Evolutionary conservation across 2,888 invertebrate species (phyloP), one percentile per base, ranked within the genome.

Genomic region (Baronia brevicornis): DNA sequence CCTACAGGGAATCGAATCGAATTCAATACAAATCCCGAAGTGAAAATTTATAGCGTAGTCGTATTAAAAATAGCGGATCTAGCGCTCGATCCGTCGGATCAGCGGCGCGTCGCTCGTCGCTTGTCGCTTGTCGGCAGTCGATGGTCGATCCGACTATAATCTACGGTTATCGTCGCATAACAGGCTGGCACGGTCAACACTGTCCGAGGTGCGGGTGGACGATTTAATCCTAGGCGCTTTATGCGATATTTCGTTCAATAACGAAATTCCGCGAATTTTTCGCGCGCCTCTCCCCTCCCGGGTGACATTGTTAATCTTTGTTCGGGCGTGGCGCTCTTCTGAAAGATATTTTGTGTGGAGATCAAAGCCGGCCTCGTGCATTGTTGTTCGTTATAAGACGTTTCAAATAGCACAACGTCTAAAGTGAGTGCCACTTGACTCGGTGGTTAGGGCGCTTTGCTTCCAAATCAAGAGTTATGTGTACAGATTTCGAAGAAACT

Each of bases 141-240:
- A n/a, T 14, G 12, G 27, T 17, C 33, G 17, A 7, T 65, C 65
- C 66, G 50, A 56, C 64, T 61, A 66, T 68, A 73, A 77, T 74
- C 71, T 72, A 59, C 67, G 64, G 68, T 75, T 79, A 79, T 79
- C 79, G 68, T 57, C 64, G 63, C 53, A 53, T 49, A 59, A 53
- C 78, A 78, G 72, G 57, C 67, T 57, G 55, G 49, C 44, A 53
- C 53, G 54, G 60, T 58, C 66, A 62, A 46, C 44, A 44, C 42
- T 48, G 47, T 12, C 12, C 24, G 60, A 62, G 67, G 62, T 63
- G 60, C 54, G 68, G 61, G 69, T 64, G 62, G 77, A 75, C 71
- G 63, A 47, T 54, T 60, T 75, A 73, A 75, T 66, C 72, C 68
- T 62, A n/a, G 39, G 33, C 36, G 66, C 37, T 37, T 38, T 41